A percentile compares a stretch with the other conserved stretches of the same genome.
Evolutionary conservation across 2,888 invertebrate species (phyloP).

Genomic region (Julus scanicus): DNA sequence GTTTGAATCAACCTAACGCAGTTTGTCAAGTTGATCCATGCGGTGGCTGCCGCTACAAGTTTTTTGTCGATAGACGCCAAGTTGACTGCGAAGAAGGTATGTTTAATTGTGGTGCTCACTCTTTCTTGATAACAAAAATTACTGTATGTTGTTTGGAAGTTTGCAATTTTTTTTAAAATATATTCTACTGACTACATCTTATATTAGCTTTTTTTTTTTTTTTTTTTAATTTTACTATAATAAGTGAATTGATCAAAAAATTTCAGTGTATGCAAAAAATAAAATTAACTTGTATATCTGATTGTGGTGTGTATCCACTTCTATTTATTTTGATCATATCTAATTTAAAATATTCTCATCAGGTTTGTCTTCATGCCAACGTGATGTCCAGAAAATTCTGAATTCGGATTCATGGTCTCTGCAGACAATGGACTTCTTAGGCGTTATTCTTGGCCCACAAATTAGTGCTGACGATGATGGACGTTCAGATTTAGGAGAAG

Average conservation of each 20-base stretch:
- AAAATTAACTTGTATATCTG: neutral
- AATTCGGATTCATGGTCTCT: constrained; percentile 59
- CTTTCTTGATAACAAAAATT: neutral
- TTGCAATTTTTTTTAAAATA: too few relatives aligned
- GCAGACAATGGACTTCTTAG: constrained; percentile 47
- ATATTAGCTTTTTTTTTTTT: too few relatives aligned
- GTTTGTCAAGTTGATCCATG: constrained; percentile 65
- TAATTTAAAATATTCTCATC: neutral
- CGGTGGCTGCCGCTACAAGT: constrained; percentile 64
- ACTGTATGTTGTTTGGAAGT: neutral
- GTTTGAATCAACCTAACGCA: constrained; percentile 64
- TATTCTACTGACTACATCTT: too few relatives aligned
- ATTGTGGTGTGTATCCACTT: neutral
- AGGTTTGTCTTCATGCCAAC: constrained; percentile 62
- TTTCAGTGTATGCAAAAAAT: neutral
- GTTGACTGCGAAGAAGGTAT: constrained; percentile 63
- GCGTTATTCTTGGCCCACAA: constrained; percentile 48
- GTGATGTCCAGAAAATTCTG: constrained; percentile 62
- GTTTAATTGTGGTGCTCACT: constrained; percentile 55
- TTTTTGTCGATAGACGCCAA: constrained; percentile 61
- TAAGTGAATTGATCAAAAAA: neutral
- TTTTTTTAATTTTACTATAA: too few relatives aligned
- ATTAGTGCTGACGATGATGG: constrained; percentile 29
- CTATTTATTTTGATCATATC: neutral
- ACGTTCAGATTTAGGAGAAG: constrained; percentile 5